Evolutionary conservation across 1,140 invertebrate species (phyloP), one percentile per base, ranked within the genome.

Genomic region (Drosophila subobscura): DNA sequence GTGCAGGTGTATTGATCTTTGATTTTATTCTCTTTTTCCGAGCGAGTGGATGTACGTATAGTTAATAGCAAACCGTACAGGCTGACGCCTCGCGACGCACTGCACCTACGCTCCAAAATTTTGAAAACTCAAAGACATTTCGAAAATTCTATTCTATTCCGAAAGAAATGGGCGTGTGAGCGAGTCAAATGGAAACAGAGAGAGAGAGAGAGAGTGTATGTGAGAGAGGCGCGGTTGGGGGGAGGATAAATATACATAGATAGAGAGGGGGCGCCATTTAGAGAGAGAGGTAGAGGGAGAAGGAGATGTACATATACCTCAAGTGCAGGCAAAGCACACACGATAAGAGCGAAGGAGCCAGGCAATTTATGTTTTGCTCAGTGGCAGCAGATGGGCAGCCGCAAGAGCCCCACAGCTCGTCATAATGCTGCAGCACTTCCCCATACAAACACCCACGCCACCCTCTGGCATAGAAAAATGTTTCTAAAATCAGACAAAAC

Each of bases 71-170:
- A 88, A 81, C 83, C 71, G 83, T 66, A 88, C 86, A 85, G 72
- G 78, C 74, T 81, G 88, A 91, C 89, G 90, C 90, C 71, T 57
- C 79, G 79, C 85, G 81, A 90, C 86, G 88, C 77, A 91, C 90
- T 91, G 90, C 90, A 91, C 89, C 90, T 89, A 91, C 89, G 90
- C 86, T 91, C 89, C 79, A 91, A 89, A 89, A 85, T 85, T 85
- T 89, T 57, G 66, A 86, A 88, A 88, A 88, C 81, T 88, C 83
- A 88, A 86, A 86, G 81, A 86, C 81, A 72, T 80, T 88, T 77
- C 53, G 75, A 85, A 84, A 85, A 86, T 84, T 85, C 81, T 85
- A 75, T 83, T 83, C 79, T 20, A 20, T 20, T 20, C 75, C 53
- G 60, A 84, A 84, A 76, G 54, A 60, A 65, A 74, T 73, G 60